These are phyloP conservation scores for Zosterops hypoxanthus DNA, from an alignment of 2,113 vertebrate genomes.

Conservation along the genomic window DNA sequence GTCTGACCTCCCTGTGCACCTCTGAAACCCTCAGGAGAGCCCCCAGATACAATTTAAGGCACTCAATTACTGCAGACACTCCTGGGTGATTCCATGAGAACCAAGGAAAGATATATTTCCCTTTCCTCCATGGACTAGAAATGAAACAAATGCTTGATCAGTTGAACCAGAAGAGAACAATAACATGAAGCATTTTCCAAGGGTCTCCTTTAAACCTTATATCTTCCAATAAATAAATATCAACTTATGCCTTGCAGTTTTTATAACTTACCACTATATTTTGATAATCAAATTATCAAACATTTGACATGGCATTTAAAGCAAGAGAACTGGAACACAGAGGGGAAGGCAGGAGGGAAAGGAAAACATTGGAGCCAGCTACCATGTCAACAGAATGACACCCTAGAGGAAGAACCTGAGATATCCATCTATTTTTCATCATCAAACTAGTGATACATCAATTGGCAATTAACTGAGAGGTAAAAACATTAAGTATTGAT, in stretches of 20 bases:
- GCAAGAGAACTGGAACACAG: background rate
- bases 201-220: background rate
- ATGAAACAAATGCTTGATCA: background rate
- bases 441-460: constrained; percentile 55
- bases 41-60: background rate
- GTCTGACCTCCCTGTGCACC: background rate
- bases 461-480: constrained; percentile 69
- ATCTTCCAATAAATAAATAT: background rate
- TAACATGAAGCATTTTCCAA: background rate
- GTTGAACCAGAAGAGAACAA: background rate
- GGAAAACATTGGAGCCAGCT: background rate
- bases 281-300: background rate
- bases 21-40: background rate
- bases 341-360: background rate
- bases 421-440: constrained; percentile 56
- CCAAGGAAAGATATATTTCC: background rate
- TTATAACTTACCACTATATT: background rate
- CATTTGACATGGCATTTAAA: background rate
- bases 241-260: background rate
- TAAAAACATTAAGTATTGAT: constrained; percentile 71
- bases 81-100: constrained; percentile 5
- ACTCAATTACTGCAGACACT: background rate
- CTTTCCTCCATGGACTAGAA: background rate
- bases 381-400: background rate
- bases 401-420: constrained; percentile 39